A percentile compares a stretch with the other conserved stretches of the same genome.
Conservation (phyloP, 2,113 vertebrate species). For the Bambusicola thoracicus region DNA sequence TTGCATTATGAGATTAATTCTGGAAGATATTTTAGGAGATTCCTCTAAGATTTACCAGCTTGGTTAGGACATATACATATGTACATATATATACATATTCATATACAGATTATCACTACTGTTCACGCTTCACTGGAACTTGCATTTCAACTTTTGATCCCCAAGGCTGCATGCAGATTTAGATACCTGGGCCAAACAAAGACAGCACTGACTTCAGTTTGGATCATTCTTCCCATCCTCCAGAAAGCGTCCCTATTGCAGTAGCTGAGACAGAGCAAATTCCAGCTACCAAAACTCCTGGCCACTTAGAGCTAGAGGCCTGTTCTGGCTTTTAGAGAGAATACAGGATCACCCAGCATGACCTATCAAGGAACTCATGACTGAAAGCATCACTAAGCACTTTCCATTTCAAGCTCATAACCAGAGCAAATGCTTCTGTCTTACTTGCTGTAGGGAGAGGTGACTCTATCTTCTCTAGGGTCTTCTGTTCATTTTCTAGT, state of each 20-base stretch:
- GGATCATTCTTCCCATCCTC: neutral
- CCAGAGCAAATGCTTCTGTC: neutral
- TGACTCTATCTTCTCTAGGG: conserved; percentile 67
- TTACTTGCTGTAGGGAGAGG: conserved; percentile 73
- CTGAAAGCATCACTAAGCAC: neutral
- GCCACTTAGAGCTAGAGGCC: neutral
- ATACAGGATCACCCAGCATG: neutral
- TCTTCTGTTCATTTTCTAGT: conserved; percentile 80
- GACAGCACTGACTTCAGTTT: neutral
- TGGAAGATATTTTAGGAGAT: neutral
- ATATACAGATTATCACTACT: neutral
- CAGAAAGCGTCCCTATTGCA: neutral
- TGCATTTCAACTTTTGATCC: neutral
- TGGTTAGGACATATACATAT: neutral
- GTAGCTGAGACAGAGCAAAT: neutral
- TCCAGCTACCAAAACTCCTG: neutral
- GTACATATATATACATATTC: no score
- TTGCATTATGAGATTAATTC: neutral
- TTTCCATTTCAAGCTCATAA: neutral
- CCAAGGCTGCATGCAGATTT: neutral
- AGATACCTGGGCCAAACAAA: neutral
- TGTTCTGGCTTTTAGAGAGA: neutral
- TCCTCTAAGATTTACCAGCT: neutral
- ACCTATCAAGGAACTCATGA: neutral
- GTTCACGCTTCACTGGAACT: neutral